These are phyloP conservation scores for Pycnomerus fuliginosus DNA, from an alignment of 2,888 invertebrate genomes.

Conservation along the genomic window DNA sequence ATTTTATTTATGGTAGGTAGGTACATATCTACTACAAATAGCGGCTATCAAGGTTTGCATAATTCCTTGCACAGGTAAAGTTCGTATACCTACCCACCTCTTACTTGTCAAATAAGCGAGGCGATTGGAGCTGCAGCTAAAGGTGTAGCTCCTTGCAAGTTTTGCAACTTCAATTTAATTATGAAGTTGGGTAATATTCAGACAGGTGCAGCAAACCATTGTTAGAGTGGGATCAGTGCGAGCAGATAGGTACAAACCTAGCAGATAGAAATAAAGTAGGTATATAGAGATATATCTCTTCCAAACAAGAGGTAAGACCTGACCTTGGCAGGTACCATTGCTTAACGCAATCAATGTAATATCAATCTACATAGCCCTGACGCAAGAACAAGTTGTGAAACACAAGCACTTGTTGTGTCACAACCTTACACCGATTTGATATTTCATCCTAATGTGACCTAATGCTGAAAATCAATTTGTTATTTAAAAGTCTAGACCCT, in stretches of 20 bases:
- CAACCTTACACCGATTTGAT: too few relatives aligned
- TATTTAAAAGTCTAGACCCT: too few relatives aligned
- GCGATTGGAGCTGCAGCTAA: slow-evolving; percentile 1
- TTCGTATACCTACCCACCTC: slow-evolving; percentile 7
- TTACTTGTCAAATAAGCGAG: slow-evolving; percentile 15
- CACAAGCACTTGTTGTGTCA: slow-evolving; percentile 20
- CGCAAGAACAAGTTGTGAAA: slow-evolving; percentile 27
- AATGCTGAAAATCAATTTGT: too few relatives aligned
- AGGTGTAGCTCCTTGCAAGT: slow-evolving; percentile 2
- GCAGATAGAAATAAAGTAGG: slow-evolving; percentile 1
- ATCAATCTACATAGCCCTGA: slow-evolving; percentile 28
- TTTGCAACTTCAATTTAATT: slow-evolving; percentile 16
- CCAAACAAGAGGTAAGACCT: slow-evolving; percentile 22
- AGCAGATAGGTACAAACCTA: neutral
- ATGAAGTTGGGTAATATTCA: slow-evolving; percentile 19
- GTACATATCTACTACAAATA: slow-evolving; percentile 9
- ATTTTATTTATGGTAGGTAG: slow-evolving; percentile 12
- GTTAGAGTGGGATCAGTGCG: slow-evolving; percentile 1
- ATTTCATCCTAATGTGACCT: too few relatives aligned
- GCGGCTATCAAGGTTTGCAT: slow-evolving; percentile 19
- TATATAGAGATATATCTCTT: slow-evolving; percentile 11
- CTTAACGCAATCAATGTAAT: slow-evolving; percentile 29
- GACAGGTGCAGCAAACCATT: slow-evolving; percentile 24
- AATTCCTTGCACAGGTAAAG: slow-evolving; percentile 18
- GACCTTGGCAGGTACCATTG: slow-evolving; percentile 30